Evolutionary conservation across 2,888 invertebrate genomes (phyloP).

Genomic region (Brenthis daphne): DNA sequence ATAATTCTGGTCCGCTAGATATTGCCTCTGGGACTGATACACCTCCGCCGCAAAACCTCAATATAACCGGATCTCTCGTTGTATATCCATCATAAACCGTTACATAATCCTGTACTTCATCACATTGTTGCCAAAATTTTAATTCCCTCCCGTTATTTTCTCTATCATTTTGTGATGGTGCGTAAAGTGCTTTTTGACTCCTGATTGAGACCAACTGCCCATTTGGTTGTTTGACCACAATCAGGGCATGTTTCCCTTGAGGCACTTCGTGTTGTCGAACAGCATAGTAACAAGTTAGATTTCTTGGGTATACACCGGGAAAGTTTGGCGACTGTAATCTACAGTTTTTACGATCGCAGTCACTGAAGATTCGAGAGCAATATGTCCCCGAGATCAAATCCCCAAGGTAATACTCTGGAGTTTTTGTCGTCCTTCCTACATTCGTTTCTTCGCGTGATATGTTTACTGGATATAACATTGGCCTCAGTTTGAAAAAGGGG

Average conservation of each 20-base stretch:
- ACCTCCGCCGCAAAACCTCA: conserved; percentile 95
- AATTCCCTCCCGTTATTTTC: conserved; percentile 82
- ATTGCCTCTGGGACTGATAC: conserved; percentile 92
- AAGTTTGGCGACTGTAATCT: conserved; percentile 95
- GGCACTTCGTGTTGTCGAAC: conserved; percentile 93
- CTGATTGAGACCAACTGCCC: conserved; percentile 93
- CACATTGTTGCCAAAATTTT: conserved; percentile 92
- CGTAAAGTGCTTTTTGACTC: conserved; percentile 87
- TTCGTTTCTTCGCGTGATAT: conserved; percentile 74
- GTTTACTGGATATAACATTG: conserved; percentile 75
- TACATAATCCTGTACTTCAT: conserved; percentile 93
- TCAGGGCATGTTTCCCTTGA: conserved; percentile 92
- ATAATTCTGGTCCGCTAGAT: conserved; percentile 92
- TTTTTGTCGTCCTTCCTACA: conserved; percentile 70
- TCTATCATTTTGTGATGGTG: conserved; percentile 78
- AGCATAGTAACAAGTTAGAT: conserved; percentile 96
- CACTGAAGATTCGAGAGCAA: conserved; percentile 95
- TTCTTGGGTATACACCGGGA: conserved; percentile 95
- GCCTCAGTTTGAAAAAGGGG: conserved; percentile 77
- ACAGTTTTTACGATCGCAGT: conserved; percentile 94
- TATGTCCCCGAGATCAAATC: conserved; percentile 95
- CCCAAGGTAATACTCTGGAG: conserved; percentile 88
- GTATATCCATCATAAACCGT: conserved; percentile 95
- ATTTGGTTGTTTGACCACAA: conserved; percentile 91
- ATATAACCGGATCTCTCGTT: conserved; percentile 91